These are phyloP conservation scores for Drosophila micromelanica DNA, from an alignment of 1,140 invertebrate species.

Conservation along the genomic window DNA sequence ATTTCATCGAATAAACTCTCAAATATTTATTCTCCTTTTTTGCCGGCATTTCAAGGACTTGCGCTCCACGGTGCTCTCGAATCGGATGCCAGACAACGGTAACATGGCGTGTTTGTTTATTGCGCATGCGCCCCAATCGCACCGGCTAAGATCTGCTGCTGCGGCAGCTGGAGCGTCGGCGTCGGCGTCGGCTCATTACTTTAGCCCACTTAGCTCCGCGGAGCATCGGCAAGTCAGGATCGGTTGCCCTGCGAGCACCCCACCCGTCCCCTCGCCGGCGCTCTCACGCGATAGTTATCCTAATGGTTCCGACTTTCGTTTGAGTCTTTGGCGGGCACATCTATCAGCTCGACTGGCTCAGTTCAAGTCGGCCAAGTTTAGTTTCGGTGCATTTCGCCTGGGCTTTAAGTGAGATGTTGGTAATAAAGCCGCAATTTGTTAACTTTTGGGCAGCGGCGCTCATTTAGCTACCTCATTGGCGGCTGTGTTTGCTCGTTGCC, in stretches of 20 bases:
- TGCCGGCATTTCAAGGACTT: background rate
- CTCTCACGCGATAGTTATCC: slow-evolving; percentile 82
- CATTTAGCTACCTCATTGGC: slow-evolving; percentile 83
- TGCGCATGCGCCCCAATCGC: slow-evolving; percentile 79
- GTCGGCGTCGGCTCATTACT: slow-evolving; percentile 63
- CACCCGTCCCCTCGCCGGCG: slow-evolving; percentile 18
- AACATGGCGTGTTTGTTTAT: slow-evolving; percentile 82
- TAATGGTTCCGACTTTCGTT: slow-evolving; percentile 80
- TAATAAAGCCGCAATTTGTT: slow-evolving; percentile 82
- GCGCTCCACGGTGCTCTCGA: slow-evolving; percentile 49
- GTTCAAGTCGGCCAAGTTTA: background rate
- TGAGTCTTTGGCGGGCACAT: slow-evolving; percentile 70
- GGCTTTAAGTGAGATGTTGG: slow-evolving; percentile 80
- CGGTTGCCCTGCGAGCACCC: slow-evolving; percentile 45
- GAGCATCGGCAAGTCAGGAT: slow-evolving; percentile 76
- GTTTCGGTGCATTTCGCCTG: slow-evolving; percentile 31
- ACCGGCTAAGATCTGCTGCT: slow-evolving; percentile 38
- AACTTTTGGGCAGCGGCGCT: slow-evolving; percentile 63
- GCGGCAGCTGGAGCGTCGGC: slow-evolving; percentile 30
- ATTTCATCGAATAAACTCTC: too few species aligned
- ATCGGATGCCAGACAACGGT: slow-evolving; percentile 60
- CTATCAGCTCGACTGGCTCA: slow-evolving; percentile 57
- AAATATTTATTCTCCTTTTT: background rate
- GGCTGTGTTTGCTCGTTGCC: slow-evolving; percentile 69
- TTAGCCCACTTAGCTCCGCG: slow-evolving; percentile 70